Evolutionary conservation across 2,888 invertebrate genomes (phyloP).

Genomic region (Orthosia gothica): DNA sequence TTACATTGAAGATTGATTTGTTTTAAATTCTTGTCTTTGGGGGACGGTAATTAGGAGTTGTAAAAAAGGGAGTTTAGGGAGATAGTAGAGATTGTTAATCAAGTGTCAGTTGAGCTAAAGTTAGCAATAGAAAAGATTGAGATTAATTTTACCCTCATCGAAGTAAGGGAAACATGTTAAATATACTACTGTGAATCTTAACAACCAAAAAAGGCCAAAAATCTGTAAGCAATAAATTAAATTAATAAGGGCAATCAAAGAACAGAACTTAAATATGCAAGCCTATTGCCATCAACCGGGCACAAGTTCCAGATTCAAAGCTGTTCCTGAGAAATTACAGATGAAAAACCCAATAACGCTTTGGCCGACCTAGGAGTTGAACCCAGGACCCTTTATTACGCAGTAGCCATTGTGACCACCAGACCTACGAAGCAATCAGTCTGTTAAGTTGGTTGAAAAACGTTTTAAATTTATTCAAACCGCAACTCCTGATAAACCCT

Average conservation of each 20-base stretch:
- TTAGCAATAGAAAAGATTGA: neutral
- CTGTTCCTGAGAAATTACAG: too few relatives aligned
- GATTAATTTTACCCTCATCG: neutral
- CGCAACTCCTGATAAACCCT: slow-evolving; percentile 35
- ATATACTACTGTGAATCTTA: neutral
- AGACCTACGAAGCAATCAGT: too few relatives aligned
- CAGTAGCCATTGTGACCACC: too few relatives aligned
- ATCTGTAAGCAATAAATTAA: too few relatives aligned
- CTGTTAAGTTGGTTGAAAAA: neutral
- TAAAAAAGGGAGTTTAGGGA: slow-evolving; percentile 16
- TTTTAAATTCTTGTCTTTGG: slow-evolving; percentile 62
- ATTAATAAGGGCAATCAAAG: too few relatives aligned
- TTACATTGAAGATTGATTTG: slow-evolving; percentile 66
- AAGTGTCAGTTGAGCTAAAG: slow-evolving; percentile 14
- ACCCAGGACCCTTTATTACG: too few relatives aligned
- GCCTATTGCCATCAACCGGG: too few relatives aligned
- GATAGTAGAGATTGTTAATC: neutral
- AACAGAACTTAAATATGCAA: too few relatives aligned
- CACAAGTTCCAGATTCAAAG: too few relatives aligned
- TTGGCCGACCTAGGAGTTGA: too few relatives aligned
- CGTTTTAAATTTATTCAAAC: slow-evolving; percentile 11
- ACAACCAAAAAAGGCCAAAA: neutral
- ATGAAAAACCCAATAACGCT: too few relatives aligned
- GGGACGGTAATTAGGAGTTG: slow-evolving; percentile 55
- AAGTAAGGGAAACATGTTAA: neutral